Evolutionary conservation across 2,888 invertebrate species (phyloP).

Genomic region (Liodrosophila aerea): DNA sequence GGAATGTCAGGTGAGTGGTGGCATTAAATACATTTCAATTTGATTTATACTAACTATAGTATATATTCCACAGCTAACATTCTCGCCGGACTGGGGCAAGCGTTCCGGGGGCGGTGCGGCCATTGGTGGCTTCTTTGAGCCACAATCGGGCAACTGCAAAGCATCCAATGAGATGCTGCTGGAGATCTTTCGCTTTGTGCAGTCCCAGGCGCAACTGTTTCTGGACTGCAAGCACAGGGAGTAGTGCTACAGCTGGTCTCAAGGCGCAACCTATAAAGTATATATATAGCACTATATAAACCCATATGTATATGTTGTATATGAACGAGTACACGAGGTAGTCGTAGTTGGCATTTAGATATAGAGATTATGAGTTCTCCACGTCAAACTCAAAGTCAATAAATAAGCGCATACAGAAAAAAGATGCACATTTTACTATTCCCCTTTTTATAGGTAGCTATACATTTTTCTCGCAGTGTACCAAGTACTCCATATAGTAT

Average conservation of each 20-base stretch:
- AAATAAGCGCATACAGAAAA: constrained; percentile 64
- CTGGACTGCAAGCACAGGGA: constrained; percentile 80
- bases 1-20: constrained; percentile 61
- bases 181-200: constrained; percentile 81
- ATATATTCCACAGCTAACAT: constrained; percentile 65
- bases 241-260: constrained; percentile 45
- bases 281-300: constrained; percentile 20
- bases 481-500: not conserved
- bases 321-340: constrained; percentile 71
- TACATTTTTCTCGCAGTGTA: not conserved
- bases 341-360: constrained; percentile 81
- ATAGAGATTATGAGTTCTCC: constrained; percentile 50
- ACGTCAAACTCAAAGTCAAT: constrained; percentile 46
- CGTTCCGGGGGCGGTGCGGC: constrained; percentile 62
- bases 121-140: constrained; percentile 66
- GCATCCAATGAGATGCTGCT: constrained; percentile 80
- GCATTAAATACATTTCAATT: rapidly evolving
- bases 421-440: not conserved
- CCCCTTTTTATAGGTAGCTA: too few species aligned
- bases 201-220: constrained; percentile 77
- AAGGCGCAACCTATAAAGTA: constrained; percentile 11
- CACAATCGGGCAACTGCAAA: constrained; percentile 75
- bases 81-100: constrained; percentile 81
- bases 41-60: not conserved
- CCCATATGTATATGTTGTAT: constrained; percentile 28